Evolutionary conservation across 2,888 invertebrate species (phyloP), one percentile per base, ranked within the genome.

Genomic region (Leptogaster cylindrica): DNA sequence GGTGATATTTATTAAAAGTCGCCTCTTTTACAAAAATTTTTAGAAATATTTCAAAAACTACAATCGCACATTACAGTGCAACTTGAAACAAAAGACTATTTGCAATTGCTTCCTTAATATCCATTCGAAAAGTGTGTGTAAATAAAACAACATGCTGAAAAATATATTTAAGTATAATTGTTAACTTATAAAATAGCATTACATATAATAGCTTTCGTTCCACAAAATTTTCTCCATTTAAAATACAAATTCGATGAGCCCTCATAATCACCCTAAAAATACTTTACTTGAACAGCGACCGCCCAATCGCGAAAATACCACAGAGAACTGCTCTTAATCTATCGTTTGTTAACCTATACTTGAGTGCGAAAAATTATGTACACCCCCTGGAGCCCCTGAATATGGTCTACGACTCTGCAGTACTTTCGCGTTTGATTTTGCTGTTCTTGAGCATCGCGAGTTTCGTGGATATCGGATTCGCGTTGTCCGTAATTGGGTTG

Each of bases 391-490:
- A 31, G 28, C 4, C 31, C 20, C 4, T 18, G 6, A 7, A 8
- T 3, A 10, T 5, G 7, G 16, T 31, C 18, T 36, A 52, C 6
- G 14, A 16, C 4, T 52, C 52, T 18, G 10, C 5, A 12, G 10
- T 10, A 16, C 10, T 52, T 7, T 58, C 58, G 5, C 58, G n/a
- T 58, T 39, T 58, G 10, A 39, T 39, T 58, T 58, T 58, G 10
- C 18, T 20, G n/a, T n/a, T n/a, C 25, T 58, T 58, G 2, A 58
- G 58, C 2, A 82, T 74, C 73, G 81, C 81, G 61, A 85, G 73
- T 73, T 82, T 81, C 10, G 85, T 84, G 4, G 77, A 72, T 71
- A 75, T 74, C 63, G 73, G 66, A 27, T 63, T 66, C 8, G 16
- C 25, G 73, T 70, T 63, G 71, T 71, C 63, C n/a, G 41, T 55